phyloP scores from a whole-genome alignment of 2,888 invertebrate species.

The Steinernema carpocapsae region DNA sequence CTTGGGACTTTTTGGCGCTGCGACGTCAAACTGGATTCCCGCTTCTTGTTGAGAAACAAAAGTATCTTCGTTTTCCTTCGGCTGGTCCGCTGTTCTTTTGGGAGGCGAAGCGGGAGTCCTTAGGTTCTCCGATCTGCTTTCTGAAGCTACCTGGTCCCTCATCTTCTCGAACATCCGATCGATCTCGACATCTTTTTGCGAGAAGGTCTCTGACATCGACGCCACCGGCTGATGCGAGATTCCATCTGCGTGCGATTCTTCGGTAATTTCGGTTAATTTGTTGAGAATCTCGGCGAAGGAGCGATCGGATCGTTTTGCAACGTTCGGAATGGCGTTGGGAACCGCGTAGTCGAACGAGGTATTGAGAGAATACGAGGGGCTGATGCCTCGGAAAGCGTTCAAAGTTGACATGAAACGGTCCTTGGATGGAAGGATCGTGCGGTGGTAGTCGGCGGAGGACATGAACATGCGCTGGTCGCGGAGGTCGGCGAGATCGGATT shows the following conservation, averaged over 20 bases:
- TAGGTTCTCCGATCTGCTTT: not conserved
- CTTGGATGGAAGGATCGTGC: conserved; percentile 6
- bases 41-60: not conserved
- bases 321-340: conserved; percentile 2
- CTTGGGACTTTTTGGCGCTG: not conserved
- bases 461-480: conserved; percentile 31
- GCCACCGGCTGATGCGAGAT: not conserved
- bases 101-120: too few species aligned
- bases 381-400: not conserved
- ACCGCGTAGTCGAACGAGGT: not conserved
- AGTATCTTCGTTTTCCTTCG: too few species aligned
- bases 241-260: not conserved
- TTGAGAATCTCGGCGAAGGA: conserved; percentile 30
- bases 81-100: too few species aligned
- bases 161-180: conserved; percentile 29
- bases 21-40: not conserved
- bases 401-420: not conserved
- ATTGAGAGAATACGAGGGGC: not conserved
- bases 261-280: conserved; percentile 16
- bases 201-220: not conserved
- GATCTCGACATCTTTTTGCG: conserved; percentile 12
- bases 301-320: conserved; percentile 1
- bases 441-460: conserved; percentile 20
- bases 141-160: not conserved
- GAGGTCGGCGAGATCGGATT: conserved; percentile 19